Evolutionary conservation across 1,140 invertebrate genomes (phyloP), one percentile per base, ranked within the genome.

Genomic region (Thaumetopoea pityocampa): DNA sequence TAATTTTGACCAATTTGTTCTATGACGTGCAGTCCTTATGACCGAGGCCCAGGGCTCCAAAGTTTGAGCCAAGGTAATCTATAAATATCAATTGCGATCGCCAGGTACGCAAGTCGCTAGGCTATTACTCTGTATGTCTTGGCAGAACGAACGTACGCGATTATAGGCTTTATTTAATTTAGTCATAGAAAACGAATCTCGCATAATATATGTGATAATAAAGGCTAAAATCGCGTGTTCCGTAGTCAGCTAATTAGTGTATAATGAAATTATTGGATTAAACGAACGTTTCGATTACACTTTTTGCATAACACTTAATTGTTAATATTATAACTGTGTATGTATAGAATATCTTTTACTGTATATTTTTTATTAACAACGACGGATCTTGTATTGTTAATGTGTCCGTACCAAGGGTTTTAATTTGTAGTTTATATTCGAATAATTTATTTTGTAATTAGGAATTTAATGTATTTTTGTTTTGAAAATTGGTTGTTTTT

Each of bases 291-390:
- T 56, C 28, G 33, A 71, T 69, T 62, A 74, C 76, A 83, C 76
- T 81, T 78, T 79, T 83, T 83, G 70, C 66, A 71, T 76, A 64
- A 72, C 68, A 83, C 72, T 35, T 58, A 67, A 59, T 66, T 77
- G 76, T 83, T 83, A 53, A 77, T 74, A 78, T 68, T 67, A 72
- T 56, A n/a, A n/a, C n/a, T n/a, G n/a, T 65, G 53, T 79, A 38
- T 41, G 67, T 82, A 76, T 70, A 76, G 57, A 68, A 33, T 62
- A 58, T 56, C 35, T 35, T 43, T 40, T 45, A 61, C 54, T 68
- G 69, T 72, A 68, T 72, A 67, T 69, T 76, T 67, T 67, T 71
- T 48, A 59, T 64, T 64, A 57, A 33, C 48, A 60, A 29, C 14
- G 48, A 66, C 30, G 35, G n/a, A 51, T 57, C 59, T 64, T 55